phyloP scores from a whole-genome alignment of 1,140 invertebrate genomes.

The Euura lappo region DNA sequence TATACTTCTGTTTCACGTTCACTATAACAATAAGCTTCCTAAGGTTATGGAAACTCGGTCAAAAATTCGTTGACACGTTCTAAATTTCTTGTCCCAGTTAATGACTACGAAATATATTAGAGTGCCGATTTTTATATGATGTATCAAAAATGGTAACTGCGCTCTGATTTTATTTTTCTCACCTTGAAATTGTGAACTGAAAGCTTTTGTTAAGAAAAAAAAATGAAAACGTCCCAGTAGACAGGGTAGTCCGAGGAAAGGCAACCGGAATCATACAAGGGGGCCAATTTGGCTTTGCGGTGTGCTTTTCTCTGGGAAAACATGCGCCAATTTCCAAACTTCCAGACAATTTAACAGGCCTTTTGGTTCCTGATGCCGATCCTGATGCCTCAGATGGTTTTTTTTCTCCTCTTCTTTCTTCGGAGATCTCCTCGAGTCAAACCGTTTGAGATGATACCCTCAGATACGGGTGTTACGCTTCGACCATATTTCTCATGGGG shows the following conservation, averaged over 20 bases:
- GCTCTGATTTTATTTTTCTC: no score
- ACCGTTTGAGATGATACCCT: constrained; percentile 1
- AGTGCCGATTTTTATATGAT: no score
- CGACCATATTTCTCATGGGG: constrained; percentile 25
- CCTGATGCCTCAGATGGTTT: neutral
- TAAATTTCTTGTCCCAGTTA: no score
- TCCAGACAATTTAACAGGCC: constrained; percentile 45
- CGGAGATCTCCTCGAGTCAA: constrained; percentile 9
- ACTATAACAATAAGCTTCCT: no score
- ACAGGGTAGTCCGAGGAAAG: constrained; percentile 9
- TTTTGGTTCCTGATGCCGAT: neutral
- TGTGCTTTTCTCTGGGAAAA: constrained; percentile 20
- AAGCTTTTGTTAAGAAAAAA: constrained; percentile 13
- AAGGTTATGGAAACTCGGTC: no score
- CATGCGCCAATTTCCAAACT: constrained; percentile 41
- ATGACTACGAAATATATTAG: no score
- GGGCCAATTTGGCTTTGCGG: neutral
- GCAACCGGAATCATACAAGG: constrained; percentile 17
- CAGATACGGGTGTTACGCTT: constrained; percentile 11
- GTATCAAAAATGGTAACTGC: no score
- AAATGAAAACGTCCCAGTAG: constrained; percentile 7
- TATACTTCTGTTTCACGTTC: no score
- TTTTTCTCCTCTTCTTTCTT: neutral
- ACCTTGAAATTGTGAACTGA: no score
- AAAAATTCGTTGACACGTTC: no score